These are phyloP conservation scores for Cephus runcator DNA, from an alignment of 2,888 invertebrate genomes.

Conservation along the genomic window DNA sequence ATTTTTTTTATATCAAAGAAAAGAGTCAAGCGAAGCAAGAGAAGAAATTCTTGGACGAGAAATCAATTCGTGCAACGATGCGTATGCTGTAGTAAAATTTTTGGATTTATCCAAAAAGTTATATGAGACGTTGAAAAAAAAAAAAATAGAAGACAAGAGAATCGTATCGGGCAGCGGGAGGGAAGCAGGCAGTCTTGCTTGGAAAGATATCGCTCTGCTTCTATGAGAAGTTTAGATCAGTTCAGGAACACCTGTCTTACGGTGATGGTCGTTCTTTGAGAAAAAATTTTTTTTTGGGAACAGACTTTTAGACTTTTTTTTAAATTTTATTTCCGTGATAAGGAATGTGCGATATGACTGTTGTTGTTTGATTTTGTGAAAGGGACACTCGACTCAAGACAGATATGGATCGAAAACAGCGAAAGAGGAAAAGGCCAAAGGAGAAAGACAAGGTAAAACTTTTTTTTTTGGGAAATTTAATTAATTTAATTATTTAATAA, in stretches of 20 bases:
- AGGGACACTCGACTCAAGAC: not conserved
- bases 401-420: conserved; percentile 36
- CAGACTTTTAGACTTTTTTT: not conserved
- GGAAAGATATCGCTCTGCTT: not conserved
- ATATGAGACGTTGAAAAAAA: not conserved
- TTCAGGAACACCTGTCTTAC: not conserved
- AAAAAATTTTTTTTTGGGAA: not conserved
- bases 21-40: too few species aligned
- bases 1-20: not conserved
- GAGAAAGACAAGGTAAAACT: conserved; percentile 27
- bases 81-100: not conserved
- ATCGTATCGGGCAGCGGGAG: not conserved
- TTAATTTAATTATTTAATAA: not conserved
- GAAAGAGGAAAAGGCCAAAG: conserved; percentile 29
- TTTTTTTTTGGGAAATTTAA: not conserved
- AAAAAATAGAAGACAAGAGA: not conserved
- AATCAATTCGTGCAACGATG: not conserved
- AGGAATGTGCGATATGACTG: not conserved
- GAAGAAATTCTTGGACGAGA: not conserved
- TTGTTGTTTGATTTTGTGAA: not conserved
- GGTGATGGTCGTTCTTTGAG: not conserved
- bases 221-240: not conserved
- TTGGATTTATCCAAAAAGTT: not conserved
- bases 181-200: not conserved
- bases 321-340: not conserved